phyloP scores from a whole-genome alignment of 23 tunicate species.

The Corella eumyota region DNA sequence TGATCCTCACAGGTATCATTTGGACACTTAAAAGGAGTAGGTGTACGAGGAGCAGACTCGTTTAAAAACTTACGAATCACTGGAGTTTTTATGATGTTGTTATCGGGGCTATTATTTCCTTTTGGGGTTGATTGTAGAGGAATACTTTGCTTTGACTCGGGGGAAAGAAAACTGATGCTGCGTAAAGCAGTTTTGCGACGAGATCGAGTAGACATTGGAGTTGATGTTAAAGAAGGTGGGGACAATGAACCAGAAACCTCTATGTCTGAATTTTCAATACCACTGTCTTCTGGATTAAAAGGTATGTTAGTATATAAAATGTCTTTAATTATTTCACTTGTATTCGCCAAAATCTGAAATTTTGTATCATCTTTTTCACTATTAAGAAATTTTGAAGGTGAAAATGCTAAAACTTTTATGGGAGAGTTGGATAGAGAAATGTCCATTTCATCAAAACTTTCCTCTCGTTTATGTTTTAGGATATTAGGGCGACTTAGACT shows the following conservation, averaged over 20 bases:
- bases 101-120: conserved; percentile 1
- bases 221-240: conserved; percentile 65
- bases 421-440: conserved; percentile 9
- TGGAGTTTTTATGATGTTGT: conserved; percentile 33
- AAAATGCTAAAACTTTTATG: conserved; percentile 47
- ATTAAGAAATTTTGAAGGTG: conserved; percentile 77
- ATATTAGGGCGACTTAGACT: conserved; percentile 19
- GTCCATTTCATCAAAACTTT: not conserved
- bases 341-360: too few relatives aligned
- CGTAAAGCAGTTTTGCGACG: conserved; percentile 11
- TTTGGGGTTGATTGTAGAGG: conserved; percentile 23
- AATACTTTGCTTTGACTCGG: not conserved
- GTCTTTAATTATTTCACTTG: too few relatives aligned
- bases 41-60: conserved; percentile 63
- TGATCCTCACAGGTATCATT: conserved; percentile 1
- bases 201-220: conserved; percentile 32
- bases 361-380: conserved; percentile 1
- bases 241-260: conserved; percentile 11
- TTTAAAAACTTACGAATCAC: conserved; percentile 38
- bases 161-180: not conserved
- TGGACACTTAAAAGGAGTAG: conserved; percentile 76
- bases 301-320: conserved; percentile 6
- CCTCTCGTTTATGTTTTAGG: conserved; percentile 13
- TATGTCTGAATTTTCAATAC: conserved; percentile 25
- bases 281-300: conserved; percentile 61